Evolutionary conservation across 1,140 invertebrate species (phyloP).

Genomic region (Linepithema humile): DNA sequence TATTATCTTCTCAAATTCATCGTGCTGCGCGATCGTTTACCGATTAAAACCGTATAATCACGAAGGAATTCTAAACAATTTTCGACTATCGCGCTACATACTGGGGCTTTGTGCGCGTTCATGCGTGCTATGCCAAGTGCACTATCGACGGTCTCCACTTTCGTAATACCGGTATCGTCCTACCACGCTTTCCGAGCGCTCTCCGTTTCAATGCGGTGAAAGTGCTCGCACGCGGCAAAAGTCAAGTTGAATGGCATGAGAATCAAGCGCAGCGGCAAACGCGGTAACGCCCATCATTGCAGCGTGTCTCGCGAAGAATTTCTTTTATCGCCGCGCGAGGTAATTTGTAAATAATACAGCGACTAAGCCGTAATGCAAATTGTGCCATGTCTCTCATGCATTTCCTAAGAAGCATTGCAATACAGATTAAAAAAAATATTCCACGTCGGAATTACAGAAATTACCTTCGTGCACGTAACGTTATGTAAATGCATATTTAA

Average conservation of each 20-base stretch:
- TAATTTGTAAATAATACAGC: not conserved
- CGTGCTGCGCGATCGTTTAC: not conserved
- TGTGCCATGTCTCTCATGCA: not conserved
- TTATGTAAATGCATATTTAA: not conserved
- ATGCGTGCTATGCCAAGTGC: constrained; percentile 15
- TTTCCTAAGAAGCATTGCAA: not conserved
- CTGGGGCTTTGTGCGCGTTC: not conserved
- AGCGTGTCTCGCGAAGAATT: constrained; percentile 2
- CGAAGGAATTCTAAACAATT: constrained; percentile 3
- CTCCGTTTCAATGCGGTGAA: constrained; percentile 70
- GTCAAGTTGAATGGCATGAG: constrained; percentile 82
- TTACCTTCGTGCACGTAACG: not conserved
- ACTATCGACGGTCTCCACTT: constrained; percentile 39
- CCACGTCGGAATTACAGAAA: not conserved
- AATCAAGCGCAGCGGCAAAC: constrained; percentile 63
- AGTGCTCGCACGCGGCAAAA: constrained; percentile 75
- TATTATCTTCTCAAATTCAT: not conserved
- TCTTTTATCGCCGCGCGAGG: not conserved
- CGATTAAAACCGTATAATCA: not conserved
- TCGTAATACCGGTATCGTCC: constrained; percentile 54
- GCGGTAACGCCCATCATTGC: constrained; percentile 17
- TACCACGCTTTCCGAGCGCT: constrained; percentile 29
- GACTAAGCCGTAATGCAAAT: not conserved
- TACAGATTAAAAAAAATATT: not conserved
- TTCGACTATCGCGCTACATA: not conserved